Evolutionary conservation across 1,140 invertebrate species (phyloP).

Genomic region (Antheraea pernyi): DNA sequence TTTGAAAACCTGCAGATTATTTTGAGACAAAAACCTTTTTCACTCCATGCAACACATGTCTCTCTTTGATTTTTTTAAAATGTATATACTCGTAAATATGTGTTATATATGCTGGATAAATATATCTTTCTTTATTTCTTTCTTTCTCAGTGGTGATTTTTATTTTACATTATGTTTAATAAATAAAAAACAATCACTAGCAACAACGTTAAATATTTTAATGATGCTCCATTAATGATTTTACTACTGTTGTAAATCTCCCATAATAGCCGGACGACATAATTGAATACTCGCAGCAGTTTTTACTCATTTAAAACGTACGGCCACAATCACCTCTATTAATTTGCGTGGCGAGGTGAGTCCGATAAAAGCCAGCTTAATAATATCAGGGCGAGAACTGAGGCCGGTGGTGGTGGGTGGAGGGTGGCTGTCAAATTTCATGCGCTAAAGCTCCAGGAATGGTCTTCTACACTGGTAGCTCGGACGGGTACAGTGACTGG

Average conservation of each 20-base stretch:
- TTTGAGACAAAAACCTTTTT: too few species aligned
- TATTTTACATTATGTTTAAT: too few species aligned
- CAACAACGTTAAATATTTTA: conserved; percentile 7
- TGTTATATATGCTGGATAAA: too few species aligned
- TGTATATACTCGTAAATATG: too few species aligned
- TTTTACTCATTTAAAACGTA: conserved; percentile 47
- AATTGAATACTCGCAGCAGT: conserved; percentile 26
- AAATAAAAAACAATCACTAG: not conserved
- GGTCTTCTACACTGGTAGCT: conserved; percentile 35
- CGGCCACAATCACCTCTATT: conserved; percentile 50
- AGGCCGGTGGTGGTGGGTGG: conserved; percentile 18
- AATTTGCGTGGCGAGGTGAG: conserved; percentile 43
- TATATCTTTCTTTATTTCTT: too few species aligned
- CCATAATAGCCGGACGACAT: conserved; percentile 13
- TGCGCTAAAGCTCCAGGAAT: conserved; percentile 50
- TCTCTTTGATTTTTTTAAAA: too few species aligned
- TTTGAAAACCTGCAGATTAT: too few species aligned
- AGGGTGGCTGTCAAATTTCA: conserved; percentile 57
- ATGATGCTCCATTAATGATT: not conserved
- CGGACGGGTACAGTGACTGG: conserved; percentile 39
- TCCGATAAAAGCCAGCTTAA: conserved; percentile 53
- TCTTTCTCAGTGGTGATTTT: too few species aligned
- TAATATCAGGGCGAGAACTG: conserved; percentile 32
- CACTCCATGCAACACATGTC: too few species aligned
- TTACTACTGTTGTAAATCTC: not conserved